phyloP scores from a whole-genome alignment of 2,888 invertebrate genomes.

The Gastrophysa polygoni region DNA sequence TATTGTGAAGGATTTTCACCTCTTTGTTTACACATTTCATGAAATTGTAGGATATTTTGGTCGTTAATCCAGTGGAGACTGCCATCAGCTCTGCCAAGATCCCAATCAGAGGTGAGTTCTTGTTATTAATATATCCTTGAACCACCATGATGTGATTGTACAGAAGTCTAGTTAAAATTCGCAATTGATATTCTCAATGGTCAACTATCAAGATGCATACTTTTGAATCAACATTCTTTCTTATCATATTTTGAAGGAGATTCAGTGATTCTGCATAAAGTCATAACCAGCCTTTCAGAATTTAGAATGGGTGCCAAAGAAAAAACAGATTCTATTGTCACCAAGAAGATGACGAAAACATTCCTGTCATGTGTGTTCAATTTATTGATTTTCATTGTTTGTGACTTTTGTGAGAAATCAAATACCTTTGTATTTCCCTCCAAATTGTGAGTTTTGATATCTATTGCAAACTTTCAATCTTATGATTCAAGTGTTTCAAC shows the following conservation, averaged over 20 bases:
- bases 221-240: too few relatives aligned
- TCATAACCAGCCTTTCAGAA: not conserved
- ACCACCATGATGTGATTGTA: slow-evolving; percentile 9
- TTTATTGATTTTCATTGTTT: too few relatives aligned
- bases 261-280: too few relatives aligned
- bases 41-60: slow-evolving; percentile 41
- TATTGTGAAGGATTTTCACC: not conserved
- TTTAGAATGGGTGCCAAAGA: not conserved
- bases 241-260: not conserved
- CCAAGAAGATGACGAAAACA: too few relatives aligned
- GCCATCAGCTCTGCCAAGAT: slow-evolving; percentile 43
- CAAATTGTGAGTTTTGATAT: too few relatives aligned
- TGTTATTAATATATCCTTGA: slow-evolving; percentile 9
- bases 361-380: too few relatives aligned
- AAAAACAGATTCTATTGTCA: not conserved
- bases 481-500: too few relatives aligned
- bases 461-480: too few relatives aligned
- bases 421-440: too few relatives aligned
- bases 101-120: slow-evolving; percentile 45
- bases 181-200: not conserved
- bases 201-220: too few relatives aligned
- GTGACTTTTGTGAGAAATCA: too few relatives aligned
- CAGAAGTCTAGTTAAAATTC: not conserved
- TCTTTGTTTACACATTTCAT: slow-evolving; percentile 31
- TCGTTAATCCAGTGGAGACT: slow-evolving; percentile 44